These are phyloP conservation scores for Conchocele bisecta DNA, from an alignment of 2,888 invertebrate genomes.

Conservation along the genomic window DNA sequence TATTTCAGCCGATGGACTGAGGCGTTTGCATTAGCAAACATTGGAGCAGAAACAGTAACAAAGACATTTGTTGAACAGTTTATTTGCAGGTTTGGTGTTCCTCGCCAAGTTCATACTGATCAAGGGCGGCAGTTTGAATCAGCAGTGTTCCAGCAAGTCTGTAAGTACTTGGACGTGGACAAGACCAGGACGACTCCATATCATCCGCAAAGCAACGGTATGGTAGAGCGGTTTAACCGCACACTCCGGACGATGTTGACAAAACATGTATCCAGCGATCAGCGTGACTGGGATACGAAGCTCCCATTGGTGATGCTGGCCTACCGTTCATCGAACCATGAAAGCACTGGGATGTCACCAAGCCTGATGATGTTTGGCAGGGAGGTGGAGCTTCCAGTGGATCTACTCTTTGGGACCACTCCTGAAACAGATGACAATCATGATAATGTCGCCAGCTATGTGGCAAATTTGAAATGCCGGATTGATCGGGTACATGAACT, in stretches of 20 bases:
- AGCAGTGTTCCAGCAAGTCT: conserved; percentile 9
- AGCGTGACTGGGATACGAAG: neutral
- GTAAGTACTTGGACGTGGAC: conserved; percentile 13
- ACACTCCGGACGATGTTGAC: conserved; percentile 13
- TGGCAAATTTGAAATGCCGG: too few relatives aligned
- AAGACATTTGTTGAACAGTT: neutral
- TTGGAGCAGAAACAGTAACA: conserved; percentile 3
- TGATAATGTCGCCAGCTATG: too few relatives aligned
- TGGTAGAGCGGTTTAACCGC: conserved; percentile 13
- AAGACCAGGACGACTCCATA: conserved; percentile 10
- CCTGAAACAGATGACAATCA: too few relatives aligned
- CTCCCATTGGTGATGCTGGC: neutral
- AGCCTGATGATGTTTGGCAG: neutral
- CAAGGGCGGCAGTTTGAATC: conserved; percentile 17
- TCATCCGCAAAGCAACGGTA: conserved; percentile 1
- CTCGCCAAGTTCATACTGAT: conserved; percentile 5
- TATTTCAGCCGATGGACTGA: conserved; percentile 13
- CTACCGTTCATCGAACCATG: neutral
- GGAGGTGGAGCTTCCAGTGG: neutral
- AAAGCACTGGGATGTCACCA: neutral
- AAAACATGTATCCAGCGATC: neutral
- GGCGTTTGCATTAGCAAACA: conserved; percentile 8
- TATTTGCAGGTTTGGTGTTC: conserved; percentile 8
- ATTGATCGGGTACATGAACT: too few relatives aligned
- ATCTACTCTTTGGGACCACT: neutral